These are phyloP conservation scores for Rhopalosiphum padi DNA, from an alignment of 1,140 invertebrate species.

Conservation along the genomic window DNA sequence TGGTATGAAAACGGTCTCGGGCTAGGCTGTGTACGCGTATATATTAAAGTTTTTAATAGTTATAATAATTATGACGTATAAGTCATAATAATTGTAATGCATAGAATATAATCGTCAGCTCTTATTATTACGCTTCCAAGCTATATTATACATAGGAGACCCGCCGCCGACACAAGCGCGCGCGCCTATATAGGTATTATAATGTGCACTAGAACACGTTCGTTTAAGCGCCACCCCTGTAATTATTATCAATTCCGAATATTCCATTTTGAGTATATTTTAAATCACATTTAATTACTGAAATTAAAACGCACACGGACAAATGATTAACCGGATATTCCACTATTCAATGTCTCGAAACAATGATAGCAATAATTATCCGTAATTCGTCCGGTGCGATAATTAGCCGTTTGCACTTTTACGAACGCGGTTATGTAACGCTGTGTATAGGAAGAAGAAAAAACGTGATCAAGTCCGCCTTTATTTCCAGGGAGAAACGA, in stretches of 20 bases:
- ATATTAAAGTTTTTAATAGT: neutral
- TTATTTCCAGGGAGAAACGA: slow-evolving; percentile 41
- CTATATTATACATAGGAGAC: neutral
- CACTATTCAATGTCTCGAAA: slow-evolving; percentile 35
- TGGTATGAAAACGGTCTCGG: neutral
- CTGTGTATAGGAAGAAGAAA: neutral
- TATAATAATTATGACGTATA: neutral
- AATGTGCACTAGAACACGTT: slow-evolving; percentile 44
- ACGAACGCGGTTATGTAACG: neutral
- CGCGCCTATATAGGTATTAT: neutral
- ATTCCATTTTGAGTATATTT: slow-evolving; percentile 43
- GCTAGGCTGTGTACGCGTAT: too few species aligned
- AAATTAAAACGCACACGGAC: slow-evolving; percentile 49
- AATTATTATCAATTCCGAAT: slow-evolving; percentile 56
- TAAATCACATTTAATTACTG: slow-evolving; percentile 57
- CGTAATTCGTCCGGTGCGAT: slow-evolving; percentile 51
- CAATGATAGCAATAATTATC: slow-evolving; percentile 57
- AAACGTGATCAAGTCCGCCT: slow-evolving; percentile 51
- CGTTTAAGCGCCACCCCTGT: slow-evolving; percentile 49
- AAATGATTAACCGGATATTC: slow-evolving; percentile 51
- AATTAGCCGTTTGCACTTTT: slow-evolving; percentile 56
- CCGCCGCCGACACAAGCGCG: neutral
- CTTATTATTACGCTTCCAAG: neutral
- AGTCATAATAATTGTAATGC: neutral
- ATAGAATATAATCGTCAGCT: slow-evolving; percentile 23